Percentiles rank a stretch among this genome's conserved stretches.
These are phyloP conservation scores for Lutra lutra DNA, from an alignment of 2,797 vertebrate genomes.

Conservation along the genomic window DNA sequence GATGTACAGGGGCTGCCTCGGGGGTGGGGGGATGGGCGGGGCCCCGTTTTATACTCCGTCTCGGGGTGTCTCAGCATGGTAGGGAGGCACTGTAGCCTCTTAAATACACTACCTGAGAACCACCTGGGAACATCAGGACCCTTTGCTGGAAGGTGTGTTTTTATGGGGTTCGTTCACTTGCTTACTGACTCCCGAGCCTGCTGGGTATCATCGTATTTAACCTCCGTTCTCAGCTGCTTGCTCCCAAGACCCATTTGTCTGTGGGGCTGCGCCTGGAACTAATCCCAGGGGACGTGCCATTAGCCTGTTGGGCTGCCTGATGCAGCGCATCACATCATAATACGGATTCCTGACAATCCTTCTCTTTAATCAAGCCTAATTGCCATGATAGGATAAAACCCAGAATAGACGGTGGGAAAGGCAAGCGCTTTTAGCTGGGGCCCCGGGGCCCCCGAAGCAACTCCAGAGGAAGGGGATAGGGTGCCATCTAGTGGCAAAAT, in stretches of 20 bases:
- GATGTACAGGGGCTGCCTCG: neutral
- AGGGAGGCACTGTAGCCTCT: neutral
- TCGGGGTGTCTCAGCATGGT: neutral
- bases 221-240: neutral
- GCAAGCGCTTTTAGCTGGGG: accelerated
- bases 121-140: neutral
- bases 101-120: neutral
- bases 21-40: no score
- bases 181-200: neutral
- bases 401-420: neutral
- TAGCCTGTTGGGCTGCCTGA: neutral
- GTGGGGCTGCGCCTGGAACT: neutral
- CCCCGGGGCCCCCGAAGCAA: accelerated
- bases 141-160: neutral
- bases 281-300: neutral
- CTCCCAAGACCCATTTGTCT: neutral
- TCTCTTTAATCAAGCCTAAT: neutral
- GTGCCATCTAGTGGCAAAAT: constrained; percentile 81
- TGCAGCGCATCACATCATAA: neutral
- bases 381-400: neutral
- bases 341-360: neutral
- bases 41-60: no score
- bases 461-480: constrained; percentile 36
- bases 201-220: accelerated
- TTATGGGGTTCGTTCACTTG: neutral